Conservation (phyloP, 2,113 vertebrate genomes). For the Semnopithecus entellus region DNA sequence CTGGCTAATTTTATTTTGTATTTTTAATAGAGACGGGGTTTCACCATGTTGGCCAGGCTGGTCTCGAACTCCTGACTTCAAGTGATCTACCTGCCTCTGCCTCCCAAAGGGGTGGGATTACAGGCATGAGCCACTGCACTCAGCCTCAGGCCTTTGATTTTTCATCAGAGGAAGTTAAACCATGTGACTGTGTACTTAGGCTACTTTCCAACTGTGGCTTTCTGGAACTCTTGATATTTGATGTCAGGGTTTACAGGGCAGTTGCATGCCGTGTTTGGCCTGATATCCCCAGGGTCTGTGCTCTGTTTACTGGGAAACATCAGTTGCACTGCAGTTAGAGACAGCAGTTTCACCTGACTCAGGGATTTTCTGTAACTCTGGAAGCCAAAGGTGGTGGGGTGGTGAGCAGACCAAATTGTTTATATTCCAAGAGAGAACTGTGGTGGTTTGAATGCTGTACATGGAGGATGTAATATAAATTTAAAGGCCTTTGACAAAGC, state of each 20-base stretch:
- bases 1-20: no score
- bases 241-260: neutral
- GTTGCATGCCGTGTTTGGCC: neutral
- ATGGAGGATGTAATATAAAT: neutral
- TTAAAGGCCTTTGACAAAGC: neutral
- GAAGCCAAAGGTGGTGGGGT: neutral
- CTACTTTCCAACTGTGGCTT: neutral
- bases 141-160: neutral
- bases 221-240: constrained; percentile 44
- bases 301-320: neutral
- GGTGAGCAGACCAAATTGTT: neutral
- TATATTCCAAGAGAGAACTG: neutral
- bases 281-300: constrained; percentile 1
- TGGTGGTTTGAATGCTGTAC: neutral
- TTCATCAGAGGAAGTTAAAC: neutral
- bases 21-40: no score
- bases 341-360: neutral
- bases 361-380: neutral
- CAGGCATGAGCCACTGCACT: neutral
- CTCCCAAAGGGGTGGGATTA: no score
- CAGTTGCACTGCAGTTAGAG: neutral
- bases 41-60: no score
- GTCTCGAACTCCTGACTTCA: no score
- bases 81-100: no score
- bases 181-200: neutral